Conservation (phyloP, 2,888 invertebrate genomes). For the Hirtodrosophila duncani region DNA sequence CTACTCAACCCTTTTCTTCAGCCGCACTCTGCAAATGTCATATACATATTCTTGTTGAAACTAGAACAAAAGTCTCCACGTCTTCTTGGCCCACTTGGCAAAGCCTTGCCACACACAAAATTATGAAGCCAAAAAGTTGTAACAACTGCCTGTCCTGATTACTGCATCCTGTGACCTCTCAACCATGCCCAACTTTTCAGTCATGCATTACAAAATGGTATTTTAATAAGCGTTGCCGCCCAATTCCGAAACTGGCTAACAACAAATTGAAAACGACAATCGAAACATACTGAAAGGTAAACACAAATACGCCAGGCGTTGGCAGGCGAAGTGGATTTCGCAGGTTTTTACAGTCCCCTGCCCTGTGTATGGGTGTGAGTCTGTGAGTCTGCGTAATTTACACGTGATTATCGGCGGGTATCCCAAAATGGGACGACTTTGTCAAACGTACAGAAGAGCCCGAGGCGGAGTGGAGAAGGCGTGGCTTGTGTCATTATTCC, state of each 20-base stretch:
- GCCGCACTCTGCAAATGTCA: neutral
- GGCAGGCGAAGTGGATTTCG: neutral
- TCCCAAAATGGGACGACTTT: slow-evolving; percentile 46
- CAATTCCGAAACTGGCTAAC: slow-evolving; percentile 23
- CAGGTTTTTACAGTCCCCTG: slow-evolving; percentile 1
- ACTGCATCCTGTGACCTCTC: neutral
- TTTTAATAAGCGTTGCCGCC: slow-evolving; percentile 36
- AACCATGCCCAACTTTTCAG: slow-evolving; percentile 16
- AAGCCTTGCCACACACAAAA: slow-evolving; percentile 13
- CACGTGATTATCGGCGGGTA: slow-evolving; percentile 55
- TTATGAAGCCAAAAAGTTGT: slow-evolving; percentile 14
- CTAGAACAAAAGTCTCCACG: slow-evolving; percentile 12
- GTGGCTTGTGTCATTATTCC: slow-evolving; percentile 44
- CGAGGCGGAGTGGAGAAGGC: neutral
- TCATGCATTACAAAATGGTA: slow-evolving; percentile 24
- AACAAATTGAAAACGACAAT: slow-evolving; percentile 41
- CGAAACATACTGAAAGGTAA: slow-evolving; percentile 5
- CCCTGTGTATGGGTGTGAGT: slow-evolving; percentile 8
- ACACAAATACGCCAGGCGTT: neutral
- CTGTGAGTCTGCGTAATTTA: slow-evolving; percentile 39
- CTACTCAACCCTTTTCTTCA: no score
- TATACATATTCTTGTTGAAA: slow-evolving; percentile 1
- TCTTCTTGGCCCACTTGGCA: slow-evolving; percentile 28
- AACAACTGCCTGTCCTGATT: neutral
- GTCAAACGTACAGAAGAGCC: slow-evolving; percentile 16